Evolutionary conservation across 2,888 invertebrate species (phyloP).

Genomic region (Perithous albicinctus): DNA sequence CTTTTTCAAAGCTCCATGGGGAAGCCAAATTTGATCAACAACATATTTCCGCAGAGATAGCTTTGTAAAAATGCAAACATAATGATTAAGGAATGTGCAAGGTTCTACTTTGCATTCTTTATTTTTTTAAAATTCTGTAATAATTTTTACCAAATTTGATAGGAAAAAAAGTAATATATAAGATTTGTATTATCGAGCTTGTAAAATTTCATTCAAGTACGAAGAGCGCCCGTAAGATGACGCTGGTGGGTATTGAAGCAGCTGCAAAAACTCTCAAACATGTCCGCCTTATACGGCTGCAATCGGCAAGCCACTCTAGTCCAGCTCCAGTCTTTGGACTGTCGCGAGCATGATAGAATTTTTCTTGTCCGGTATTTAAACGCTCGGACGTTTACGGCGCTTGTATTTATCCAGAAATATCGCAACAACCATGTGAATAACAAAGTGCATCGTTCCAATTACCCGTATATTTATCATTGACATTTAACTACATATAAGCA

Average conservation of each 20-base stretch:
- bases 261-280: constrained; percentile 49
- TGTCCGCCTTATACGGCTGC: constrained; percentile 65
- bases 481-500: neutral
- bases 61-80: no score
- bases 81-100: no score
- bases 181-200: no score
- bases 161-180: no score
- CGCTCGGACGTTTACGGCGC: constrained; percentile 17
- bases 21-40: no score
- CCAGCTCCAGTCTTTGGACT: constrained; percentile 49
- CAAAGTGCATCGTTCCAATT: neutral
- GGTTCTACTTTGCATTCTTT: no score
- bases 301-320: constrained; percentile 55
- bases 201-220: neutral
- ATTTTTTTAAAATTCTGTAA: no score
- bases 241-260: neutral
- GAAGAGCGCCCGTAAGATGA: neutral
- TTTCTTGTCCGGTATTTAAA: constrained; percentile 18
- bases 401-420: neutral
- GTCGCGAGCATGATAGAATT: constrained; percentile 49
- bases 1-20: no score
- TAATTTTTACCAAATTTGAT: no score
- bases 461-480: constrained; percentile 3
- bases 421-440: constrained; percentile 8
- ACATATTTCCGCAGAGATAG: no score